Base-by-base conservation (phyloP, 2,113 vertebrate genomes). In the Arothron firmamentum region DNA sequence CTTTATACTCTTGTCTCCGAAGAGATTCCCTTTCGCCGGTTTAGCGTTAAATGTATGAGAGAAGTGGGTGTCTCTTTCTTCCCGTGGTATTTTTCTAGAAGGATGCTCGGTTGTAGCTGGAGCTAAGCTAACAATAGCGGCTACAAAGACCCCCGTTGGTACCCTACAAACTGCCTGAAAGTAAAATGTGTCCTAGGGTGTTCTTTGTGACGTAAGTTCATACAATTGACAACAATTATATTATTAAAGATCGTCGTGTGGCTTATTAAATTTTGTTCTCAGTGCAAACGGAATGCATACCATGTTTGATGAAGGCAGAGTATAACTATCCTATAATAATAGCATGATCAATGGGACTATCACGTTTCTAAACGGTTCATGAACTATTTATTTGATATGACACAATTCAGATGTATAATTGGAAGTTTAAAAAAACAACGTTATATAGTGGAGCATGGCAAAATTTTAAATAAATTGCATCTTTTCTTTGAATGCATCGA, bases 1-100 rank as follows among this genome's bases (percentile, higher is more conserved):
- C 88, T 88, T 89, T 81, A 80, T 72, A 80, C 83, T 88, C 81
- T 88, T 79, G 81, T 83, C 74, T 85, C 87, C 83, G 82, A 75
- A 87, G 83, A 88, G 84, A 77, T 83, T 62, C 54, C 14, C 31
- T 61, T 59, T 43, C 50, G 72, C 50, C n/a, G 41, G 56, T 55
- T 70, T 60, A 15, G 47, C 47, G 71, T 63, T 46, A 56, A 59
- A 58, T 64, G 56, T 59, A 25, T 47, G 21, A 58, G 54, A 49
- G 49, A 21, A 31, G 51, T 80, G 51, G 49, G 56, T 74, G n/a
- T 70, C 56, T 76, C 76, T 68, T 74, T 70, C 56, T 79, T 79
- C 67, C 53, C 59, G 65, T n/a, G 54, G 59, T 74, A 45, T 80
- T 80, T 83, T 82, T 72, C 74, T 68, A 57, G 67, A 67, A 81